Conservation (phyloP, 2,888 invertebrate species). For the Zhengitettix transpicula region DNA sequence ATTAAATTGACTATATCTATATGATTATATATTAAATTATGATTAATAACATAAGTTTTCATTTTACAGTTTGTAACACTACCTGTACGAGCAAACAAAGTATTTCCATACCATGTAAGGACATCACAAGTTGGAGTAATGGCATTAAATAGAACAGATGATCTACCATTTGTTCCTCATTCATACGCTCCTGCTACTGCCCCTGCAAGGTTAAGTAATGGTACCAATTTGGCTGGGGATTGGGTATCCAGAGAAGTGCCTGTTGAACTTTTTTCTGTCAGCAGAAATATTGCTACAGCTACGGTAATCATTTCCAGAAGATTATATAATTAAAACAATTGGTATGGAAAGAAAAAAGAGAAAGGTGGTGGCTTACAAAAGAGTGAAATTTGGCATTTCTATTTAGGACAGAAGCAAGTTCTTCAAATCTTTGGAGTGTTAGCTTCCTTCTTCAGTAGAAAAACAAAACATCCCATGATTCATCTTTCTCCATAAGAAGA, state of each 20-base stretch:
- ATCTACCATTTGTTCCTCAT: slow-evolving; percentile 39
- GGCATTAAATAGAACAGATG: slow-evolving; percentile 29
- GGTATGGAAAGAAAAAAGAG: no score
- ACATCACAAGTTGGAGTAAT: slow-evolving; percentile 65
- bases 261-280: slow-evolving; percentile 21
- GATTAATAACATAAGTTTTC: neutral
- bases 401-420: no score
- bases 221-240: neutral
- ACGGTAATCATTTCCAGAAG: no score
- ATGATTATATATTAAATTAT: neutral
- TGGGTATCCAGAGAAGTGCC: slow-evolving; percentile 14
- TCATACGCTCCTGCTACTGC: slow-evolving; percentile 38
- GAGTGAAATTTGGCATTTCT: no score
- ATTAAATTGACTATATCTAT: neutral
- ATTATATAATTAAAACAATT: no score
- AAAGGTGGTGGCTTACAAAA: no score
- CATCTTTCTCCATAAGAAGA: no score
- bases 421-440: no score
- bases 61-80: slow-evolving; percentile 53
- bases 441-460: no score
- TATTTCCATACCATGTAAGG: slow-evolving; percentile 80
- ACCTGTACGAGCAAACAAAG: slow-evolving; percentile 72
- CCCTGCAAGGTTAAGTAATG: neutral
- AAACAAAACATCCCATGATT: no score
- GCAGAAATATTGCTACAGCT: slow-evolving; percentile 14